Conservation (phyloP, 2,113 vertebrate species). For the Propithecus coquereli region DNA sequence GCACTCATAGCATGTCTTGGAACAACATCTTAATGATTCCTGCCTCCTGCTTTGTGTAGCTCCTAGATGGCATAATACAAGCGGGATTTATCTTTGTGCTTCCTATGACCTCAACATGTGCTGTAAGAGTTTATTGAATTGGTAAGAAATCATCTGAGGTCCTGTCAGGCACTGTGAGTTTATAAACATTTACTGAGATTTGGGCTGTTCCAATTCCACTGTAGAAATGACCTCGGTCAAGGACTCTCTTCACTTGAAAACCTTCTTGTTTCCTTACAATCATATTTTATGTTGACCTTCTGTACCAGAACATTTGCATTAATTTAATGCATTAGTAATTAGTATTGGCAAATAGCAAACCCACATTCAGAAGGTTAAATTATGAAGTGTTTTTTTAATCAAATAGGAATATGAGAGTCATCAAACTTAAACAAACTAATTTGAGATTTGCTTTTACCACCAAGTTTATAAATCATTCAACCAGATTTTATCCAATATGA, state of each 20-base stretch:
- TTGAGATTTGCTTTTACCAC: conserved; percentile 25
- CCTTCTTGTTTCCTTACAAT: neutral
- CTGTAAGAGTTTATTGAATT: neutral
- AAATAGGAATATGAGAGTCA: conserved; percentile 3
- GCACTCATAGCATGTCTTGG: neutral
- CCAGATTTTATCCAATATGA: neutral
- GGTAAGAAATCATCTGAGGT: neutral
- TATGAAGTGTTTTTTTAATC: conserved; percentile 25
- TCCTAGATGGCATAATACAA: neutral
- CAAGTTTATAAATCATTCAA: neutral
- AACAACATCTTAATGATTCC: neutral
- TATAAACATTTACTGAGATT: neutral
- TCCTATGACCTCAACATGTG: neutral
- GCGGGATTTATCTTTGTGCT: neutral
- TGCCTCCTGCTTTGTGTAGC: neutral
- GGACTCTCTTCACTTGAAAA: conserved; percentile 4
- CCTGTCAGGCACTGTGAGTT: neutral
- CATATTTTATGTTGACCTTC: conserved; percentile 20
- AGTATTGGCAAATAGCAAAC: conserved; percentile 30
- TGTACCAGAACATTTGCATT: neutral
- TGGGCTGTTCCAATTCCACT: neutral
- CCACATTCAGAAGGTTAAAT: conserved; percentile 15
- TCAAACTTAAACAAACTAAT: conserved; percentile 34
- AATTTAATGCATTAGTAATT: conserved; percentile 18
- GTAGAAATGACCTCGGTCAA: conserved; percentile 30